Evolutionary conservation across 2,113 vertebrate genomes (phyloP).

Genomic region (Tetraodon nigroviridis): DNA sequence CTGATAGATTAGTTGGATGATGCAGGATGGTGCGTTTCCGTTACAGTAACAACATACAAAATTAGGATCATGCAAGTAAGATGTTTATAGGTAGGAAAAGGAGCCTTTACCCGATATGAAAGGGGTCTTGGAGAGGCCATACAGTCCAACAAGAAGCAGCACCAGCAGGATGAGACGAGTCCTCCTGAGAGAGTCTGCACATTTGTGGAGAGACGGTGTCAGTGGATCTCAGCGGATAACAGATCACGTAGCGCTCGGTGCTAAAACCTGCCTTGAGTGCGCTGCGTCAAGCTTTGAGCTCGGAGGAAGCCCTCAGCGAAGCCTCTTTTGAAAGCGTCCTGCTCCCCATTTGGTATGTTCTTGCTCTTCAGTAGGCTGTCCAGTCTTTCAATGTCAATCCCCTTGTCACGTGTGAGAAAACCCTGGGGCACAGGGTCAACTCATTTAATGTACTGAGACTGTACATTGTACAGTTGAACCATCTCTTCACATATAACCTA

Average conservation of each 20-base stretch:
- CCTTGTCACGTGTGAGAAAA: conserved; percentile 83
- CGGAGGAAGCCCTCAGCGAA: conserved; percentile 96
- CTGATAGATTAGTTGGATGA: background rate
- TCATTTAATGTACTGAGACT: background rate
- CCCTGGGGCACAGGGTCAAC: conserved; percentile 66
- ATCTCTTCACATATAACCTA: conserved; percentile 33
- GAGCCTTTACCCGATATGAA: conserved; percentile 90
- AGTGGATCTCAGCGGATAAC: background rate
- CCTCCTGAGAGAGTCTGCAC: conserved; percentile 86
- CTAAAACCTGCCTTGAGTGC: conserved; percentile 80
- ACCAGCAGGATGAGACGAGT: conserved; percentile 86
- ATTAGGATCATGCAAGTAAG: background rate
- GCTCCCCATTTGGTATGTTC: conserved; percentile 87
- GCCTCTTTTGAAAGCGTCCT: conserved; percentile 93
- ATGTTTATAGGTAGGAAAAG: conserved; percentile 28
- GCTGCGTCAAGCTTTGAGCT: conserved; percentile 88
- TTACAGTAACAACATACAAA: background rate
- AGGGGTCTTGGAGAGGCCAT: conserved; percentile 87
- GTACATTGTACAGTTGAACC: background rate
- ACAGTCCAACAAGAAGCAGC: conserved; percentile 81
- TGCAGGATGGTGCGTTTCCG: background rate
- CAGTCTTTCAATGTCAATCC: conserved; percentile 82
- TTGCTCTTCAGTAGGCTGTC: conserved; percentile 86
- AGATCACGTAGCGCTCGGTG: background rate
- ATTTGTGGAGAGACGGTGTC: conserved; percentile 18